Conservation (phyloP, 1,140 invertebrate species). For the Nylanderia fulva region DNA sequence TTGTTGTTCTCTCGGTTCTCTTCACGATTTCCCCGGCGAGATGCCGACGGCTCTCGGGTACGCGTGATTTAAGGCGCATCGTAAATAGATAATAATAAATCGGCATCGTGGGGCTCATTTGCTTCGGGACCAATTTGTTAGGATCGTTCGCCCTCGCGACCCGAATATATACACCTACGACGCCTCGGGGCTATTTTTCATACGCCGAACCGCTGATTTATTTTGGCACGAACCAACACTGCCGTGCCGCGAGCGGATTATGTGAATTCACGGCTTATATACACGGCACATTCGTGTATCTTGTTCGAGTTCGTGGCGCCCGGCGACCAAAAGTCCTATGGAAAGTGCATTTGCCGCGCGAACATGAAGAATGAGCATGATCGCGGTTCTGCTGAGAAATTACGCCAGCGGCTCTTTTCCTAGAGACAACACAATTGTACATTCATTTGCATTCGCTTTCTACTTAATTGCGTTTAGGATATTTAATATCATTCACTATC, state of each 20-base stretch:
- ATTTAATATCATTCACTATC: too few species aligned
- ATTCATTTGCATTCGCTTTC: constrained; percentile 21
- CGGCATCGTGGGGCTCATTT: constrained; percentile 75
- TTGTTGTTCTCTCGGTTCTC: constrained; percentile 66
- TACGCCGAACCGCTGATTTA: constrained; percentile 67
- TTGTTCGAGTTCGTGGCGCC: constrained; percentile 15
- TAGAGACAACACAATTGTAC: background rate
- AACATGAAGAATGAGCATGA: constrained; percentile 37
- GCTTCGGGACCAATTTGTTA: constrained; percentile 78
- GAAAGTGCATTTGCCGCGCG: constrained; percentile 1
- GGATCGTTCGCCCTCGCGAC: constrained; percentile 74
- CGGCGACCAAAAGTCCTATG: constrained; percentile 7
- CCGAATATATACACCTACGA: constrained; percentile 75
- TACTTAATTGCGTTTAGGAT: constrained; percentile 7
- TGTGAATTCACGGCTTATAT: constrained; percentile 58
- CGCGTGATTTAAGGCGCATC: constrained; percentile 74
- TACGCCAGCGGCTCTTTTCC: background rate
- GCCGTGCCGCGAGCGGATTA: constrained; percentile 60
- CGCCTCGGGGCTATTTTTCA: constrained; percentile 73
- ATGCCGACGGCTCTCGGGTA: constrained; percentile 56
- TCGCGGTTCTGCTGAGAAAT: background rate
- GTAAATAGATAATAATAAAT: constrained; percentile 80
- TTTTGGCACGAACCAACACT: constrained; percentile 69
- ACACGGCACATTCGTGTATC: constrained; percentile 23
- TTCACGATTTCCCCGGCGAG: constrained; percentile 68